These are phyloP conservation scores for Eremobia ochroleuca DNA, from an alignment of 2,888 invertebrate species.

Conservation along the genomic window DNA sequence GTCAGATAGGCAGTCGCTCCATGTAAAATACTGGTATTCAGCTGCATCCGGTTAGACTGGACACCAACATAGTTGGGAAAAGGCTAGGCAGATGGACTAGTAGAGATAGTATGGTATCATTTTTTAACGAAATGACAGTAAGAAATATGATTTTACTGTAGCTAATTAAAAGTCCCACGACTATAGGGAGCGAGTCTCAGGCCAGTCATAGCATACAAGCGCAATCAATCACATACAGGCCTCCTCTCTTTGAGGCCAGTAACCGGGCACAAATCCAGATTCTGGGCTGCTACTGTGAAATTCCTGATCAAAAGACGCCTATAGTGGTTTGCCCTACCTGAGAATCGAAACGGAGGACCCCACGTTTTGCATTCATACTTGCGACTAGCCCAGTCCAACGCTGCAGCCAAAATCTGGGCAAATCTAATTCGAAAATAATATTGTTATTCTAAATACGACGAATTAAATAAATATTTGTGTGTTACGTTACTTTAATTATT, in stretches of 20 bases:
- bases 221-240: not conserved
- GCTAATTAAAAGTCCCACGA: too few species aligned
- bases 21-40: too few species aligned
- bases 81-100: too few species aligned
- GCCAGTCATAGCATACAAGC: not conserved
- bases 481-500: constrained; percentile 13
- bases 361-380: not conserved
- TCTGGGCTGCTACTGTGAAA: not conserved
- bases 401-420: not conserved
- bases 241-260: not conserved
- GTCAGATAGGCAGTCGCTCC: too few species aligned
- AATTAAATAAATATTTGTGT: not conserved
- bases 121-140: too few species aligned
- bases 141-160: too few species aligned
- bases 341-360: not conserved
- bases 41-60: too few species aligned
- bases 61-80: too few species aligned
- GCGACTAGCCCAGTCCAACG: too few species aligned
- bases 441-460: not conserved
- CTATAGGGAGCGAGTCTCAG: too few species aligned
- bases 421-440: not conserved
- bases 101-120: too few species aligned
- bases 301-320: not conserved
- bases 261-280: not conserved
- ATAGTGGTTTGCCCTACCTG: not conserved